phyloP scores from a whole-genome alignment of 2,797 vertebrate genomes.

The Scomberomorus guttatus region DNA sequence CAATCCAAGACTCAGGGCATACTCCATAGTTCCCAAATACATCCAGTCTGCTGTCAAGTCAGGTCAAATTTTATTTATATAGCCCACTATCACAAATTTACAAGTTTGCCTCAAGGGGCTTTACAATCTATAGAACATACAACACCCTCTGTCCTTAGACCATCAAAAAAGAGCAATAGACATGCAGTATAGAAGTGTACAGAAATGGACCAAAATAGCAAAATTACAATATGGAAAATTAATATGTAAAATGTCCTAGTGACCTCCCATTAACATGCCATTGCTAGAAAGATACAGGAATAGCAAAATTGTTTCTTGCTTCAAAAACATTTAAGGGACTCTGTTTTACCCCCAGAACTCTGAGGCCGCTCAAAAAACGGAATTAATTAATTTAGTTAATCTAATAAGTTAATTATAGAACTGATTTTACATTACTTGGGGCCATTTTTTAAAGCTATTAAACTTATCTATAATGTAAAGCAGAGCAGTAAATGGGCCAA shows the following conservation, averaged over 20 bases:
- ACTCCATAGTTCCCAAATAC: background rate
- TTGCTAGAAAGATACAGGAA: background rate
- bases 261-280: background rate
- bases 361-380: background rate
- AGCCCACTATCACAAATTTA: too few relatives aligned
- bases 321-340: background rate
- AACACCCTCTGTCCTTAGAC: too few relatives aligned
- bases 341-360: background rate
- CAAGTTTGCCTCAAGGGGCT: too few relatives aligned
- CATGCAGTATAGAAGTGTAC: too few relatives aligned
- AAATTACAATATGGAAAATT: background rate
- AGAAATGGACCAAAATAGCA: background rate
- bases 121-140: too few relatives aligned
- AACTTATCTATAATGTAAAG: constrained; percentile 8
- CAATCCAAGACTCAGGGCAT: too few relatives aligned
- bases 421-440: background rate
- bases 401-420: constrained; percentile 4
- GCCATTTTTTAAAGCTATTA: constrained; percentile 13
- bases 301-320: background rate
- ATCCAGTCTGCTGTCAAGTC: background rate
- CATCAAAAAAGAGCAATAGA: background rate
- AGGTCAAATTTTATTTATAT: too few relatives aligned
- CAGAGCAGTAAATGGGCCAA: constrained; percentile 34
- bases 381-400: background rate
- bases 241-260: background rate